Evolutionary conservation across 2,888 invertebrate genomes (phyloP).

Genomic region (Meganola albula): DNA sequence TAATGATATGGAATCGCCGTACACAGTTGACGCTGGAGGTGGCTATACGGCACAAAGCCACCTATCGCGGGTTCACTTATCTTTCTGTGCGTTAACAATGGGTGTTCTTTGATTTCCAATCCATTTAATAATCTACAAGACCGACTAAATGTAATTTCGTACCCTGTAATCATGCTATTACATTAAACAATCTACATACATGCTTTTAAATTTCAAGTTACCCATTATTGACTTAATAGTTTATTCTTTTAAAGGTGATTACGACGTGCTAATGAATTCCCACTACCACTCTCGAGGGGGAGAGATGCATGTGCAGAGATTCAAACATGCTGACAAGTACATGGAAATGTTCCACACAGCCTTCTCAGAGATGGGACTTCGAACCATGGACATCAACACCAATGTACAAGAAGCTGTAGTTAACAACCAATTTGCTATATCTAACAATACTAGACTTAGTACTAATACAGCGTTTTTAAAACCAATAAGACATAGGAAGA

Average conservation of each 20-base stretch:
- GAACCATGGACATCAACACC: conserved; percentile 59
- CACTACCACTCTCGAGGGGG: conserved; percentile 67
- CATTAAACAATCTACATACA: background rate
- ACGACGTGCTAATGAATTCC: conserved; percentile 65
- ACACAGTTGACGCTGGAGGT: no score
- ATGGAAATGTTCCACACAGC: conserved; percentile 60
- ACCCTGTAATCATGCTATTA: no score
- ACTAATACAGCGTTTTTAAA: conserved; percentile 63
- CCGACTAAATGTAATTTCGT: no score
- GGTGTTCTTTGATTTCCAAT: no score
- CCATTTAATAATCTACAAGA: no score
- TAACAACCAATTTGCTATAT: conserved; percentile 60
- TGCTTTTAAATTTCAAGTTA: no score
- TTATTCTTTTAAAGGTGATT: conserved; percentile 51
- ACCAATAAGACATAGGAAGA: conserved; percentile 60
- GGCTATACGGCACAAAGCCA: no score
- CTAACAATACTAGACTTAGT: conserved; percentile 66
- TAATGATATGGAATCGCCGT: no score
- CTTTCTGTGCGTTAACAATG: no score
- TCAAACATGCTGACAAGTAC: conserved; percentile 59
- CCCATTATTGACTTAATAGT: no score
- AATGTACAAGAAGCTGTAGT: conserved; percentile 64
- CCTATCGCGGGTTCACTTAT: no score
- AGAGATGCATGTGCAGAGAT: conserved; percentile 64
- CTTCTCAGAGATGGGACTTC: conserved; percentile 64